A percentile compares a stretch with the other conserved stretches of the same genome.
Evolutionary conservation across 1,140 invertebrate genomes (phyloP).

Genomic region (Ostrea denselamellosa): DNA sequence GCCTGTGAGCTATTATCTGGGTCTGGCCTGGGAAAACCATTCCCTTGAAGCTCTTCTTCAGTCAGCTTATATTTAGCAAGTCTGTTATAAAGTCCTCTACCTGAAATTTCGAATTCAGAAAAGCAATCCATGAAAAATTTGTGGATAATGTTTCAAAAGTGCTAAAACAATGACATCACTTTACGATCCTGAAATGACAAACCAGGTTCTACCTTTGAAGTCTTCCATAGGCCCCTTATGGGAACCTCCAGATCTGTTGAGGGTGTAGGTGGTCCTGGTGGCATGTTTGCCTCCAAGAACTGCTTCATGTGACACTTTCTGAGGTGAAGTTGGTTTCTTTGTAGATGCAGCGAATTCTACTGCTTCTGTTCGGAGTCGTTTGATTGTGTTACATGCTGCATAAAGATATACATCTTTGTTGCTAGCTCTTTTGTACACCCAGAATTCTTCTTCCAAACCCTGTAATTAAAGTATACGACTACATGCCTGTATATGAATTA

Average conservation of each 20-base stretch:
- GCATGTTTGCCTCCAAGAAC: slow-evolving; percentile 84
- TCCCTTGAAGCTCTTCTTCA: slow-evolving; percentile 88
- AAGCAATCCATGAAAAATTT: neutral
- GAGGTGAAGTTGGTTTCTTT: slow-evolving; percentile 50
- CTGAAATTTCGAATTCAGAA: slow-evolving; percentile 60
- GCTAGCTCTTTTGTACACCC: slow-evolving; percentile 88
- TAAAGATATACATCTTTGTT: slow-evolving; percentile 91
- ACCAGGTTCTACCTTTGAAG: slow-evolving; percentile 59
- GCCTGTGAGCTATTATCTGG: slow-evolving; percentile 80
- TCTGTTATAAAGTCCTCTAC: slow-evolving; percentile 78
- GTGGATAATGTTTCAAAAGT: neutral
- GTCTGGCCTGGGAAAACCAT: slow-evolving; percentile 90
- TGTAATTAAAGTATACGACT: slow-evolving; percentile 50
- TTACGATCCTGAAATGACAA: neutral
- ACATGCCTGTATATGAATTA: too few relatives aligned
- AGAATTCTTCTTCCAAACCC: slow-evolving; percentile 85
- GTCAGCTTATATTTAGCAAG: slow-evolving; percentile 84
- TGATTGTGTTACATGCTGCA: slow-evolving; percentile 88
- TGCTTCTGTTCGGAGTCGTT: slow-evolving; percentile 80
- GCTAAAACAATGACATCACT: neutral
- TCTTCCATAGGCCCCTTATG: slow-evolving; percentile 51
- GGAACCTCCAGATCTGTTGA: slow-evolving; percentile 66
- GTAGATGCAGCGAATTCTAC: slow-evolving; percentile 50
- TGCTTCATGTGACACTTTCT: slow-evolving; percentile 82
- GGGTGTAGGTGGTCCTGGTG: slow-evolving; percentile 85